Base-by-base conservation (phyloP, 2,888 invertebrate genomes). In the Mallateleia sp. region DNA sequence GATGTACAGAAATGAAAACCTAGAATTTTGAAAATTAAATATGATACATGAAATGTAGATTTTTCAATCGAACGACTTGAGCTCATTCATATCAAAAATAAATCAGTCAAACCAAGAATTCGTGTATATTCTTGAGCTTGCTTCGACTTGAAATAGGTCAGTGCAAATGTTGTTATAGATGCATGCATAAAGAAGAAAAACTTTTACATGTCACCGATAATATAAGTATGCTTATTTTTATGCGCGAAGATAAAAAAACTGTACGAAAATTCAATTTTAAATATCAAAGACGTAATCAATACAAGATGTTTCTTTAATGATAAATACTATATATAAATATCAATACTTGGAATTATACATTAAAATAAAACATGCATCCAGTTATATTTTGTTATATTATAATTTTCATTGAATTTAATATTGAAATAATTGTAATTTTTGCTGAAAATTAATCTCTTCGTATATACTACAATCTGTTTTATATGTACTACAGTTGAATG, bases 1-100 rank as follows among this genome's bases (percentile, higher is more conserved):
- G 34, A 60, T 60, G 34, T 20, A 60, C 18, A 22, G 22, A 60
- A 32, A 34, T 60, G 38, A 32, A 60, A 67, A 67, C 22, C 34
- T 3, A 22, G 11, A 50, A 34, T 34, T 67, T 52, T 50, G 67
- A 50, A 67, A 67, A 67, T 67, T 67, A 67, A 67, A 52, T 67
- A 67, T 52, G 67, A 67, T 67, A 52, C 52, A 67, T 67, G 34
- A 45, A 66, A 66, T 42, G n/a, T 42, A 14, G 42, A 6, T 42
- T 5, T 42, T 14, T 42, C 32, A 42, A 11, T 42, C n/a, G 34
- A 58, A 58, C 32, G 28, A 34, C 18, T 28, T 58, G 34, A 28
- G 28, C 58, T 58, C 58, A 58, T 58, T 58, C 58, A 58, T 34
- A 58, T 58, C 18, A 32, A 58, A 58, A 58, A 58, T 58, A 32